A percentile compares a stretch with the other conserved stretches of the same genome.
These are phyloP conservation scores for Cranoglanis bouderius DNA, from an alignment of 2,113 vertebrate genomes.

Conservation along the genomic window DNA sequence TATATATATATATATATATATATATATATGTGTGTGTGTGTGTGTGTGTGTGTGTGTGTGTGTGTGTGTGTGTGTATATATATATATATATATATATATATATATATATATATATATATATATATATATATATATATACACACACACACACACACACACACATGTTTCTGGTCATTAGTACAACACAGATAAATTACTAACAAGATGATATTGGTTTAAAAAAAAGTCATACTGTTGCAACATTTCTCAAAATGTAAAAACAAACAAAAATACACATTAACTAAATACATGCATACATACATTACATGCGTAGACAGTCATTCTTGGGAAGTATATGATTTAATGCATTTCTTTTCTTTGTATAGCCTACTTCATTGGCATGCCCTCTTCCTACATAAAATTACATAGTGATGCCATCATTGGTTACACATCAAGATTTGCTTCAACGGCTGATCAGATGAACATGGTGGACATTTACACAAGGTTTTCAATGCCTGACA, in stretches of 20 bases:
- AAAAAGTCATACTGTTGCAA: constrained; percentile 42
- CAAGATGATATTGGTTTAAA: constrained; percentile 68
- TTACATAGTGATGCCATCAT: constrained; percentile 47
- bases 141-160: constrained; percentile 63
- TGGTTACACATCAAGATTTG: constrained; percentile 40
- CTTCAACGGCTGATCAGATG: background rate
- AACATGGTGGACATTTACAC: constrained; percentile 6
- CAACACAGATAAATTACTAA: constrained; percentile 49
- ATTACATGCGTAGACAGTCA: constrained; percentile 77
- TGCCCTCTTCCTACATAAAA: constrained; percentile 73
- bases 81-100: constrained; percentile 64
- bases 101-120: constrained; percentile 64
- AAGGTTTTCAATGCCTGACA: background rate
- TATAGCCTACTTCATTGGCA: constrained; percentile 64
- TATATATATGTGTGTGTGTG: constrained; percentile 52
- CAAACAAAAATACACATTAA: constrained; percentile 62
- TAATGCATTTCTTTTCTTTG: constrained; percentile 62
- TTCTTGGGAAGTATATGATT: constrained; percentile 70
- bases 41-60: too few species aligned
- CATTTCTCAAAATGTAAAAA: constrained; percentile 55
- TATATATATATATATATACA: constrained; percentile 66
- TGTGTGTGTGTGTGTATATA: constrained; percentile 34
- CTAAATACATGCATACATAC: constrained; percentile 76
- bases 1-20: constrained; percentile 65
- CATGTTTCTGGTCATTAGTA: constrained; percentile 59